These are phyloP conservation scores for Wiebesia pumilae DNA, from an alignment of 1,140 invertebrate genomes.

Conservation along the genomic window DNA sequence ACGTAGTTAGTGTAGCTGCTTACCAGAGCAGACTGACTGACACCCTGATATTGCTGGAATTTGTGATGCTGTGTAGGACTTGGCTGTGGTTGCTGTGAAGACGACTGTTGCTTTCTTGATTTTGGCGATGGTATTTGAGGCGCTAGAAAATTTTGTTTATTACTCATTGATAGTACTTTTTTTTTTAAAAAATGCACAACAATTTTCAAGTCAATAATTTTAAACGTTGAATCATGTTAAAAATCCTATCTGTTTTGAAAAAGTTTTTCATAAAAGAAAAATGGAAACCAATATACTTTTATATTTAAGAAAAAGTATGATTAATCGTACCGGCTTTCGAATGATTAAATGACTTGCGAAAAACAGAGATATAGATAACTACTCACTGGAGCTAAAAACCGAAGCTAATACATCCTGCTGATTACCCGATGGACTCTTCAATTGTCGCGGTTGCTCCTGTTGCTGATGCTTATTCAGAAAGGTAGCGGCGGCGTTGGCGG, in stretches of 20 bases:
- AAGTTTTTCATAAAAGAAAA: too few species aligned
- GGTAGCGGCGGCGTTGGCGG: slow-evolving; percentile 71
- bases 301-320: too few species aligned
- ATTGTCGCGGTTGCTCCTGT: slow-evolving; percentile 76
- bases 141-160: slow-evolving; percentile 59
- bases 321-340: too few species aligned
- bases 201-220: too few species aligned
- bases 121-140: slow-evolving; percentile 76
- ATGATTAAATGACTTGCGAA: too few species aligned
- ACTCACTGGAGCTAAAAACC: slow-evolving; percentile 76
- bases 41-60: slow-evolving; percentile 75
- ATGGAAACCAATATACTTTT: too few species aligned
- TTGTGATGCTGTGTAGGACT: slow-evolving; percentile 78
- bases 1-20: slow-evolving; percentile 75
- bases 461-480: slow-evolving; percentile 77
- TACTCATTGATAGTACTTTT: background rate
- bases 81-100: slow-evolving; percentile 75
- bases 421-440: slow-evolving; percentile 77
- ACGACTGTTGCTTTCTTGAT: slow-evolving; percentile 73
- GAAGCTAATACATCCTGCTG: slow-evolving; percentile 76
- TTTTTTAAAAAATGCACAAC: background rate
- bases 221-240: too few species aligned
- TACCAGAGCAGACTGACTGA: slow-evolving; percentile 74
- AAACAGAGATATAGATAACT: too few species aligned
- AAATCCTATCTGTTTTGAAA: too few species aligned